phyloP scores from a whole-genome alignment of 2,113 vertebrate species.

The Heloderma charlesbogerti region DNA sequence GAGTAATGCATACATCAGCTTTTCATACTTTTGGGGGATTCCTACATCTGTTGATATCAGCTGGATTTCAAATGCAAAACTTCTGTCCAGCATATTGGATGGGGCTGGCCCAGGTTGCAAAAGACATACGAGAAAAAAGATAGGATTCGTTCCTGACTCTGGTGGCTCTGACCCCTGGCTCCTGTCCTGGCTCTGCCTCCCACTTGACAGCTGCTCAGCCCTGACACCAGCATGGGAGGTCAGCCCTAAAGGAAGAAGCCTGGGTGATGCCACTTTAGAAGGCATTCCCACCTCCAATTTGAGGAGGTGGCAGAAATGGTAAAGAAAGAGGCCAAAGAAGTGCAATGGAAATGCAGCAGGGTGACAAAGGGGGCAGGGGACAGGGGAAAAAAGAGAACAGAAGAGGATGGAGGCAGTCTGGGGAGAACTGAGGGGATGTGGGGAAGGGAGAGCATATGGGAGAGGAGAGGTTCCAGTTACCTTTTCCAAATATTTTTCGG shows the following conservation, averaged over 20 bases:
- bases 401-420: neutral
- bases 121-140: too few species aligned
- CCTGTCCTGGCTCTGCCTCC: too few species aligned
- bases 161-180: neutral
- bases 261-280: too few species aligned
- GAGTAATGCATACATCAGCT: neutral
- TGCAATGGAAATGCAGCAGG: too few species aligned
- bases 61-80: neutral
- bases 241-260: too few species aligned
- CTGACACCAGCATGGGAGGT: neutral
- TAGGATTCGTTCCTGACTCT: neutral
- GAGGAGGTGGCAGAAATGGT: too few species aligned
- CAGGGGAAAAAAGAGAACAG: too few species aligned
- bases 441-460: too few species aligned
- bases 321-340: too few species aligned
- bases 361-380: neutral
- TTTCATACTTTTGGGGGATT: neutral
- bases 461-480: neutral
- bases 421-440: neutral
- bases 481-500: conserved; percentile 31
- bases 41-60: neutral
- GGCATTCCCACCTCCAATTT: too few species aligned
- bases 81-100: neutral
- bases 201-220: neutral
- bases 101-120: neutral